A percentile compares a stretch with the other conserved stretches of the same genome.
These are phyloP conservation scores for Romanogobio albipinnatus DNA, from an alignment of 2,113 vertebrate genomes.

Conservation along the genomic window DNA sequence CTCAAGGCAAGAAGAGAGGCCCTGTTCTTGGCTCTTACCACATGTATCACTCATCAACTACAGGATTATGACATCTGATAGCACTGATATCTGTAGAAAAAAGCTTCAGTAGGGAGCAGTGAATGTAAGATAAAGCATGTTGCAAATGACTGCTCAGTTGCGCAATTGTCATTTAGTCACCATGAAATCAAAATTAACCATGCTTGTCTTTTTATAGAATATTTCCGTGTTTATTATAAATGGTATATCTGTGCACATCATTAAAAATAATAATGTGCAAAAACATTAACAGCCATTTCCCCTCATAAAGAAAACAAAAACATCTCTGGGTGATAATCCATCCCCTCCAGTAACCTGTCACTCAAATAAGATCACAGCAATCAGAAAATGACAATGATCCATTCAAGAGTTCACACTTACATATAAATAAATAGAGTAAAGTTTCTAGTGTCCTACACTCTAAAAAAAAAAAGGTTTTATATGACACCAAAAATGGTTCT, in stretches of 20 bases:
- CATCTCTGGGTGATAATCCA: background rate
- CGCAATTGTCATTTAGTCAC: background rate
- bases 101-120: background rate
- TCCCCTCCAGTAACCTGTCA: background rate
- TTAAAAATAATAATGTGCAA: background rate
- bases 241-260: background rate
- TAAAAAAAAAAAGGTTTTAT: too few species aligned
- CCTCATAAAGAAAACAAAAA: background rate
- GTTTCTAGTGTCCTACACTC: too few species aligned
- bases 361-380: conserved; percentile 1
- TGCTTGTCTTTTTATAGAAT: background rate
- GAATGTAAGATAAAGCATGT: background rate
- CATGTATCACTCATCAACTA: conserved; percentile 45
- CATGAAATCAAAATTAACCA: background rate
- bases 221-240: background rate
- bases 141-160: background rate
- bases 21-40: conserved; percentile 35
- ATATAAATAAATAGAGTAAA: too few species aligned
- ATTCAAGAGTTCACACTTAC: background rate
- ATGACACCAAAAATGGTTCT: too few species aligned
- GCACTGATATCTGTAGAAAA: conserved; percentile 16
- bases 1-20: conserved; percentile 36
- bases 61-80: conserved; percentile 48
- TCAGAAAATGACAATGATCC: background rate
- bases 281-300: background rate